phyloP scores from a whole-genome alignment of 2,888 invertebrate genomes.

The Aquatica leii region DNA sequence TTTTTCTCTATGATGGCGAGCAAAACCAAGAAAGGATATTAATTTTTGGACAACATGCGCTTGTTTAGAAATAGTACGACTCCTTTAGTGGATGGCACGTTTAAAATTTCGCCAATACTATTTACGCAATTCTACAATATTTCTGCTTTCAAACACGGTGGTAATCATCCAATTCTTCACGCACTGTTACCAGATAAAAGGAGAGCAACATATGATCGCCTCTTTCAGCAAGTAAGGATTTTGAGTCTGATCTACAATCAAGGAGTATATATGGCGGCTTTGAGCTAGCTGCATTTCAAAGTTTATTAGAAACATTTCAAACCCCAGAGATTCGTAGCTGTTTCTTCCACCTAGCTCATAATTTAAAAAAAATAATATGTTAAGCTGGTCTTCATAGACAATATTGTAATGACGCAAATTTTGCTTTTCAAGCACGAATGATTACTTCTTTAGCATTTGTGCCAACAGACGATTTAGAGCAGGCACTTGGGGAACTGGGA shows the following conservation, averaged over 20 bases:
- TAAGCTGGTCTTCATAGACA: background rate
- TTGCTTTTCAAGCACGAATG: conserved; percentile 1
- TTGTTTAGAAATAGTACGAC: background rate
- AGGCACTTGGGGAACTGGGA: background rate
- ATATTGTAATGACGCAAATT: background rate
- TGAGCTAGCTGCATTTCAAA: background rate
- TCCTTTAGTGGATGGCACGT: conserved; percentile 1
- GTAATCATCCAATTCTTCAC: background rate
- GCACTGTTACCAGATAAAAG: background rate
- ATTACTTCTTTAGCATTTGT: conserved; percentile 11
- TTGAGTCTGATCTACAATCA: conserved; percentile 3
- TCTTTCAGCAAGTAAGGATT: conserved; percentile 4
- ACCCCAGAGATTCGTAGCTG: background rate
- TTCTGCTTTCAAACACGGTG: background rate
- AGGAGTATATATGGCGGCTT: too few relatives aligned
- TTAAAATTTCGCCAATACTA: conserved; percentile 4
- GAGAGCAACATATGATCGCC: background rate
- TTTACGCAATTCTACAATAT: background rate
- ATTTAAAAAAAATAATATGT: background rate
- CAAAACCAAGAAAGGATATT: conserved; percentile 2
- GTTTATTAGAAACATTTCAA: background rate
- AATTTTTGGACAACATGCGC: conserved; percentile 4
- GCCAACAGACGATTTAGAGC: background rate
- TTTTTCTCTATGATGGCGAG: background rate
- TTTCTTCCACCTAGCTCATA: background rate